A percentile compares a stretch with the other conserved stretches of the same genome.
phyloP scores from a whole-genome alignment of 2,888 invertebrate genomes.

The Drosophila yooni region DNA sequence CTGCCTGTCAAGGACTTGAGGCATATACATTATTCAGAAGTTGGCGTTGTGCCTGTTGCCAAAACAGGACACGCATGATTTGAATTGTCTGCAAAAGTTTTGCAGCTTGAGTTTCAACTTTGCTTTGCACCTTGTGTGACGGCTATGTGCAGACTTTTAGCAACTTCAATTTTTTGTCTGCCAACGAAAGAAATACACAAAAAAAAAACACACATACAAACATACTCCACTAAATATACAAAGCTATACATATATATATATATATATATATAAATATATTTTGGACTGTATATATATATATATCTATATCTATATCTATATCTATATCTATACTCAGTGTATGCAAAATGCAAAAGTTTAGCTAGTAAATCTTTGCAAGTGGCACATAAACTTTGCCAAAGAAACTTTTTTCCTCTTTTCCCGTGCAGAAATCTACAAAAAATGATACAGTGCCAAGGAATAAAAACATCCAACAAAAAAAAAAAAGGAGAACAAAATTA shows the following conservation, averaged over 20 bases:
- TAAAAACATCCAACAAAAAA: slow-evolving; percentile 36
- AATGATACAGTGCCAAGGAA: slow-evolving; percentile 73
- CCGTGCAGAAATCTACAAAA: slow-evolving; percentile 64
- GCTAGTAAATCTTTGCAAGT: slow-evolving; percentile 80
- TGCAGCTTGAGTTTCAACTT: slow-evolving; percentile 45
- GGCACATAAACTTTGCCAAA: slow-evolving; percentile 78
- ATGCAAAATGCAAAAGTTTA: slow-evolving; percentile 79
- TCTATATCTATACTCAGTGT: slow-evolving; percentile 43
- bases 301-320: slow-evolving; percentile 17
- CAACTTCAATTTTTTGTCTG: slow-evolving; percentile 61
- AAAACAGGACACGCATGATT: slow-evolving; percentile 65
- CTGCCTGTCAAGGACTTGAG: slow-evolving; percentile 38
- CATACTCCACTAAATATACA: not conserved
- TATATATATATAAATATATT: slow-evolving; percentile 28
- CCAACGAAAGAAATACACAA: slow-evolving; percentile 20
- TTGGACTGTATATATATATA: slow-evolving; percentile 14
- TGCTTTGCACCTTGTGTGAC: slow-evolving; percentile 70
- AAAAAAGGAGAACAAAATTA: slow-evolving; percentile 24
- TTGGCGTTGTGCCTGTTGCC: slow-evolving; percentile 47
- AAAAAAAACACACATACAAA: slow-evolving; percentile 8
- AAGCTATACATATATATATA: slow-evolving; percentile 22
- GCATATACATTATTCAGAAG: slow-evolving; percentile 67
- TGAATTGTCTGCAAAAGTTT: slow-evolving; percentile 67
- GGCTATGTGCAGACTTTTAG: slow-evolving; percentile 55
- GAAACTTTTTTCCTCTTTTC: slow-evolving; percentile 64